Evolutionary conservation across 92 coral and sea anemone species (phyloP), one percentile per base, ranked within the genome.

Genomic region (Siderastrea siderea): DNA sequence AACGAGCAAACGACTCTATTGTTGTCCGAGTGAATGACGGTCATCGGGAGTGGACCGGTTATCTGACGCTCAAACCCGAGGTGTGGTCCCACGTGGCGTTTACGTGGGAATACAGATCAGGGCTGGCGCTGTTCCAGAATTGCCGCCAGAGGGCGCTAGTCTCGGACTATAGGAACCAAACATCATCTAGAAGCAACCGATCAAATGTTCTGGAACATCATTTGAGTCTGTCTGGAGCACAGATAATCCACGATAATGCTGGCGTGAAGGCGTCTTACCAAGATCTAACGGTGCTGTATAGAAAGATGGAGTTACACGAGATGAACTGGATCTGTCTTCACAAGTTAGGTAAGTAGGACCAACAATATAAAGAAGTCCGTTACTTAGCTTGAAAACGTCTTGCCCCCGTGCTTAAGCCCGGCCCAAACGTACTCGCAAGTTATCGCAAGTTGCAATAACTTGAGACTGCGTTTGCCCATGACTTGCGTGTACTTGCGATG

Each of bases 51-150:
- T 95, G 98, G 98, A 73, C 47, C 3, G 91, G 98, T 4, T 8
- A 68, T 43, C 84, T 91, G 13, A 66, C 77, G 4, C 74, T 93
- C 2, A 67, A n/a, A 52, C 82, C 91, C 14, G 79, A 78, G 0
- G 80, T 78, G 44, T 95, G 98, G 98, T 83, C 95, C 14, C 98
- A 95, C 75, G 62, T 95, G 19, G 93, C 91, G 26, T 95, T 95
- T 68, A 74, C 94, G 51, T 95, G 96, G 98, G 87, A 92, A 10
- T 82, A 76, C 17, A 70, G 70, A 6, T 93, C 87, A n/a, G 98
- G 98, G 0, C 75, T 95, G 15, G 74, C 80, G 6, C 47, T 95
- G 71, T 90, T 87, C 61, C 92, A 85, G 71, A 94, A 95, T 86
- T 95, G 98, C 53, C 83, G 87, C 11, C 85, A 80, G 45, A 81